Base-by-base conservation (phyloP, 2,888 invertebrate genomes). In the Habrosyne pyritoides region DNA sequence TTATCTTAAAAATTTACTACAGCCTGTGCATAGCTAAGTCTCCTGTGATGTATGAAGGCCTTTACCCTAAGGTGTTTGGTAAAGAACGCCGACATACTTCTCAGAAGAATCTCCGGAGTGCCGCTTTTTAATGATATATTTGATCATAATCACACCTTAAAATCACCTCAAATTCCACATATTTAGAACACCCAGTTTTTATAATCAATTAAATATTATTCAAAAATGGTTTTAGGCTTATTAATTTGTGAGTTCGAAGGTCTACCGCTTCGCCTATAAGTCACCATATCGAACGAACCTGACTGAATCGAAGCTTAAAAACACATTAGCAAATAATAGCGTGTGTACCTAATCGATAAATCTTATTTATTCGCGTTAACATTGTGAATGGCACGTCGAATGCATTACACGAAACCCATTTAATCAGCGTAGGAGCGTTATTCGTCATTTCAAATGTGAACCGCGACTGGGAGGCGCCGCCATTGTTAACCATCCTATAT, bases 391-490 rank as follows among this genome's bases (percentile, higher is more conserved):
- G 50, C 50, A 50, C 28, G 21, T 50, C 50, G 50, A 50, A 50
- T 50, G 50, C 50, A 50, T 50, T 50, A 50, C 28, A 46, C 18
- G 18, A 53, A 47, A 46, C 47, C 47, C 26, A 47, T 53, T 26
- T 47, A 46, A 53, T 53, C 22, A 47, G 21, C 28, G 47, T 47
- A 46, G 26, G 46, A 46, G 46, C 26, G 18, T 53, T 64, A 67
- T 69, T 67, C 69, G 66, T 67, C 61, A 71, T 77, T 70, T 68
- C 66, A 71, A 74, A 73, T 67, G 71, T 69, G 70, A 63, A 68
- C 65, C 61, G 74, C 80, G 80, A 69, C 79, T 71, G 63, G 54
- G 58, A 70, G 80, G 79, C 79, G 77, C 79, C 79, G 65, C 63
- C 52, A 58, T 74, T 77, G 75, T 73, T 67, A 62, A 64, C 71